phyloP scores from a whole-genome alignment of 2,888 invertebrate species.

The Oxystoma pomonae region DNA sequence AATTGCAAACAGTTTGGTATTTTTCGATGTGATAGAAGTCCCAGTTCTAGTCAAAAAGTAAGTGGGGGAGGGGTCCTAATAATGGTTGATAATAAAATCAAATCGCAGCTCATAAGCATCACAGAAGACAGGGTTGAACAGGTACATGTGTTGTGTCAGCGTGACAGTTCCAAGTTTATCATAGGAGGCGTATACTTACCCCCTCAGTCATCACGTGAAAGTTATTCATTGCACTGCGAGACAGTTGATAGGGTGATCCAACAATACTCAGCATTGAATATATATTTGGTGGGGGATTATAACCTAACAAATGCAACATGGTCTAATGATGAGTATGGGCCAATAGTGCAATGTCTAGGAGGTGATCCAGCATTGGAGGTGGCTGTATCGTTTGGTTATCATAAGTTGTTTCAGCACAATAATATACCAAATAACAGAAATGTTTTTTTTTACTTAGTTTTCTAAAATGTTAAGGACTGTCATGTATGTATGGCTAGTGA shows the following conservation, averaged over 20 bases:
- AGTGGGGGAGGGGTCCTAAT: conserved; percentile 5
- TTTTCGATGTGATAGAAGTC: conserved; percentile 6
- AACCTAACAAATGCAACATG: no score
- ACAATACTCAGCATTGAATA: no score
- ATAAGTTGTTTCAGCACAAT: neutral
- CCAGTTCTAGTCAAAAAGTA: neutral
- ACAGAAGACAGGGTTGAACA: conserved; percentile 5
- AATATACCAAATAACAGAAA: no score
- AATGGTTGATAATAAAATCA: neutral
- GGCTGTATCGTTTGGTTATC: no score
- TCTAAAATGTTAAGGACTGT: conserved; percentile 4
- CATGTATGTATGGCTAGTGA: conserved; percentile 2
- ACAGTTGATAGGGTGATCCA: no score
- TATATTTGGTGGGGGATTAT: no score
- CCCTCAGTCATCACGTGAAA: neutral
- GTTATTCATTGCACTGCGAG: neutral
- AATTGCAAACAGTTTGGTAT: no score
- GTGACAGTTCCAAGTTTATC: conserved; percentile 5
- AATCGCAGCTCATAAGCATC: neutral
- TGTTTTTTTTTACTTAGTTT: conserved; percentile 11
- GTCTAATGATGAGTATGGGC: no score
- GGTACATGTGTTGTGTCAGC: neutral
- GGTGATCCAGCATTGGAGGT: no score
- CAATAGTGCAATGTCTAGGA: no score
- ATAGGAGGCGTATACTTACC: neutral